Conservation (phyloP, 2,113 vertebrate genomes). For the Ochotona curzoniae region DNA sequence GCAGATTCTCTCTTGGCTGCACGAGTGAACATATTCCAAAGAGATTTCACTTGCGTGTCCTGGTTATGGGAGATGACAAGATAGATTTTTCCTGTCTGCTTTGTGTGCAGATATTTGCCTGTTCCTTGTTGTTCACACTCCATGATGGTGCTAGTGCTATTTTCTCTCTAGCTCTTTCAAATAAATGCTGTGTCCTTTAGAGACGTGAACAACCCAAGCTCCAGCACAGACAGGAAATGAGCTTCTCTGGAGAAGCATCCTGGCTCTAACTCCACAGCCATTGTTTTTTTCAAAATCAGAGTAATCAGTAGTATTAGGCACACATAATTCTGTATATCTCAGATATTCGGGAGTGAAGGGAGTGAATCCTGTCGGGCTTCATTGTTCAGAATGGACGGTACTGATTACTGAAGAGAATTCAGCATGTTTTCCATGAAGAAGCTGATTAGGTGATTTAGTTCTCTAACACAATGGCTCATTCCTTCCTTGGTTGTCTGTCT, state of each 20-base stretch:
- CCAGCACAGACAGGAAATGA: background rate
- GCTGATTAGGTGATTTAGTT: background rate
- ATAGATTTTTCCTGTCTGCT: slow-evolving; percentile 57
- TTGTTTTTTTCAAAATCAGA: background rate
- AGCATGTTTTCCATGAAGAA: slow-evolving; percentile 9
- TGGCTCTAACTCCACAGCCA: background rate
- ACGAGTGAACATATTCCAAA: slow-evolving; percentile 47
- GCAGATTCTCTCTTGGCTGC: background rate
- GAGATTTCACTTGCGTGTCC: slow-evolving; percentile 32
- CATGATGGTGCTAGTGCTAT: slow-evolving; percentile 9
- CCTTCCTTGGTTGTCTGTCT: background rate
- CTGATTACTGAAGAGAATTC: background rate
- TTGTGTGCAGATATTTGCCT: slow-evolving; percentile 60
- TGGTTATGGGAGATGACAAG: slow-evolving; percentile 29
- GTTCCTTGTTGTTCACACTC: slow-evolving; percentile 38
- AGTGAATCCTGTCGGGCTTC: background rate
- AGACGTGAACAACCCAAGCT: slow-evolving; percentile 6
- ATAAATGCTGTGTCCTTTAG: background rate
- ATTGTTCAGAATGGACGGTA: background rate
- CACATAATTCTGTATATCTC: background rate
- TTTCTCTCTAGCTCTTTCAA: slow-evolving; percentile 32
- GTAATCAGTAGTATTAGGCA: background rate
- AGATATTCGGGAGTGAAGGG: slow-evolving; percentile 26
- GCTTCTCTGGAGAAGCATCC: background rate
- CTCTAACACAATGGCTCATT: background rate